Evolutionary conservation across 2,888 invertebrate species (phyloP).

Genomic region (Trissoscelio sp.): DNA sequence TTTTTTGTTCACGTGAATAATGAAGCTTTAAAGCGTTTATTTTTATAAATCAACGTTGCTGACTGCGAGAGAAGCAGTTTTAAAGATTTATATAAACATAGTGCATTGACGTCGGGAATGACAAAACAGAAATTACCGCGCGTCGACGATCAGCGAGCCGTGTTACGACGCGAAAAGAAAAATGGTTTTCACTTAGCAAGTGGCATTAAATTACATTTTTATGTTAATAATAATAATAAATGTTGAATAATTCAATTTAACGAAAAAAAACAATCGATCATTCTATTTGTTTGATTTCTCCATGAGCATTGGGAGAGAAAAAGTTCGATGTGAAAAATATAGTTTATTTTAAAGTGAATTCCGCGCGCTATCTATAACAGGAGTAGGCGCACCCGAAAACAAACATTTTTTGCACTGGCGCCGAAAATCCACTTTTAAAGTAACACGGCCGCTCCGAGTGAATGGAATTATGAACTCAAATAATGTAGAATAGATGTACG

Average conservation of each 20-base stretch:
- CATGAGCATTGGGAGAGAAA: background rate
- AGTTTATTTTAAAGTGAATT: constrained; percentile 59
- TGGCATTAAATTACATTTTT: background rate
- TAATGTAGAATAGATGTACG: constrained; percentile 9
- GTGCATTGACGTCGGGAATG: constrained; percentile 19
- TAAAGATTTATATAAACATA: constrained; percentile 9
- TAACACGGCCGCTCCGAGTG: background rate
- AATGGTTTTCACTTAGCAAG: background rate
- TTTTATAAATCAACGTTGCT: constrained; percentile 11
- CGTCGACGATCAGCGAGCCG: background rate
- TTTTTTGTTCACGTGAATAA: background rate
- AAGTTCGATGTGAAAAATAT: constrained; percentile 30
- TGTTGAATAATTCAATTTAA: background rate
- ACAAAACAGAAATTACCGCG: constrained; percentile 3
- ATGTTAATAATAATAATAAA: constrained; percentile 18
- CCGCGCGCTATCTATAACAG: constrained; percentile 51
- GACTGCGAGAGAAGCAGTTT: background rate
- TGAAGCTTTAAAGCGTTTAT: background rate
- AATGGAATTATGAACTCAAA: constrained; percentile 25
- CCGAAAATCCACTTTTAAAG: constrained; percentile 29
- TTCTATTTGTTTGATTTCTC: constrained; percentile 45
- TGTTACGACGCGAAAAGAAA: background rate
- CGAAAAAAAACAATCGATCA: constrained; percentile 22
- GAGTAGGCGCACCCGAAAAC: constrained; percentile 49
- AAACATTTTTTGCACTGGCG: constrained; percentile 52